These are phyloP conservation scores for human (Homo sapiens) DNA, from an alignment of 2,113 vertebrate species.

Conservation along the genomic window DNA sequence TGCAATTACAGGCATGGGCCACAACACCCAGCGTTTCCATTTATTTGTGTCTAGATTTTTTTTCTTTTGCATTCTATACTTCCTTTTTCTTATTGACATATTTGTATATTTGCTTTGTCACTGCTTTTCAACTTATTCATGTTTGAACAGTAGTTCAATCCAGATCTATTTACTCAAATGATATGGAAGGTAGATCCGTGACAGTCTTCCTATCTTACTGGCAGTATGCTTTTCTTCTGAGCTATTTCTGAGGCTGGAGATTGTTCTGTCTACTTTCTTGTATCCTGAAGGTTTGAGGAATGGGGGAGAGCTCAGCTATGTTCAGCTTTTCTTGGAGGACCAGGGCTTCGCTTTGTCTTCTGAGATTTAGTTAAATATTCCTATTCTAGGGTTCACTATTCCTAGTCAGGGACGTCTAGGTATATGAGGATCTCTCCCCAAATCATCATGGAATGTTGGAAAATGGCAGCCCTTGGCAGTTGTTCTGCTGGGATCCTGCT, in stretches of 20 bases:
- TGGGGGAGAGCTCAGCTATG: not conserved
- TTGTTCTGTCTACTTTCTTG: not conserved
- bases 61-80: not conserved
- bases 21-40: not conserved
- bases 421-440: not conserved
- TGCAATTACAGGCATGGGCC: too few relatives aligned
- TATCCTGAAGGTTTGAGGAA: not conserved
- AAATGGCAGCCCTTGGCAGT: not conserved
- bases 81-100: not conserved
- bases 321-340: not conserved
- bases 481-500: not conserved
- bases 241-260: not conserved
- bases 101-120: not conserved
- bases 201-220: not conserved
- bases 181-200: not conserved
- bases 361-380: not conserved
- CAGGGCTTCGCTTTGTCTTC: conserved; percentile 16
- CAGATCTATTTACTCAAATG: conserved; percentile 1
- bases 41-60: not conserved
- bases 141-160: not conserved
- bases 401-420: not conserved
- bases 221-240: not conserved
- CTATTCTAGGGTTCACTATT: not conserved
- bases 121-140: not conserved
- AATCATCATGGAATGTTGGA: not conserved